These are phyloP conservation scores for Branchipolynoe longqiensis DNA, from an alignment of 2,888 invertebrate genomes.

Conservation along the genomic window DNA sequence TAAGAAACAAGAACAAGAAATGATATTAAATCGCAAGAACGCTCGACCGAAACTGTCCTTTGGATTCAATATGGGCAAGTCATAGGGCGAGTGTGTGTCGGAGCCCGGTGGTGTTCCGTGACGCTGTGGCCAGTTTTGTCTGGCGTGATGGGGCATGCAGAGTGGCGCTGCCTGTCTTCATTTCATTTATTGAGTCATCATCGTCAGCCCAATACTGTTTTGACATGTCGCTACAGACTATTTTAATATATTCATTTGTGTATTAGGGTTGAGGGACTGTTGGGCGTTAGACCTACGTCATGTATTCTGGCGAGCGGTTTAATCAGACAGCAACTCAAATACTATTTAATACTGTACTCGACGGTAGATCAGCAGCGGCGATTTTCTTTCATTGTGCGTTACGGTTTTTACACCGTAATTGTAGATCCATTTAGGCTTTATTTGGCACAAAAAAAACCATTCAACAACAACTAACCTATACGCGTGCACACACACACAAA, in stretches of 20 bases:
- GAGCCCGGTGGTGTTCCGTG: too few relatives aligned
- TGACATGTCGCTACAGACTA: not conserved
- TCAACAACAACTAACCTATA: too few relatives aligned
- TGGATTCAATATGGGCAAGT: constrained; percentile 63
- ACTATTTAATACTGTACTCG: not conserved
- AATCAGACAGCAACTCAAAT: not conserved
- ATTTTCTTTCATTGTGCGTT: not conserved
- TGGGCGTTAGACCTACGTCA: not conserved
- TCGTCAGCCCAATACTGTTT: constrained; percentile 1
- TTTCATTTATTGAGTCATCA: not conserved
- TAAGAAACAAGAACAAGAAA: constrained; percentile 96
- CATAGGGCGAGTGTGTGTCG: not conserved
- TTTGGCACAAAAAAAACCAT: too few relatives aligned
- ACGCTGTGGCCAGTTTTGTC: not conserved
- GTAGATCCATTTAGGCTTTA: too few relatives aligned
- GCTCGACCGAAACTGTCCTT: constrained; percentile 97
- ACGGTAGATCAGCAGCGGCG: not conserved
- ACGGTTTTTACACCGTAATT: too few relatives aligned
- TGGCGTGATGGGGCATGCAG: not conserved
- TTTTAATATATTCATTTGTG: not conserved
- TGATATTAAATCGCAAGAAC: constrained; percentile 95
- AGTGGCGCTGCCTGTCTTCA: not conserved
- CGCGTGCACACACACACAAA: too few relatives aligned
- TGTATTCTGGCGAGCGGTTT: not conserved
- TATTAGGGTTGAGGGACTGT: not conserved